Evolutionary conservation across 2,113 vertebrate species (phyloP).

Genomic region (Laticauda laticaudata): DNA sequence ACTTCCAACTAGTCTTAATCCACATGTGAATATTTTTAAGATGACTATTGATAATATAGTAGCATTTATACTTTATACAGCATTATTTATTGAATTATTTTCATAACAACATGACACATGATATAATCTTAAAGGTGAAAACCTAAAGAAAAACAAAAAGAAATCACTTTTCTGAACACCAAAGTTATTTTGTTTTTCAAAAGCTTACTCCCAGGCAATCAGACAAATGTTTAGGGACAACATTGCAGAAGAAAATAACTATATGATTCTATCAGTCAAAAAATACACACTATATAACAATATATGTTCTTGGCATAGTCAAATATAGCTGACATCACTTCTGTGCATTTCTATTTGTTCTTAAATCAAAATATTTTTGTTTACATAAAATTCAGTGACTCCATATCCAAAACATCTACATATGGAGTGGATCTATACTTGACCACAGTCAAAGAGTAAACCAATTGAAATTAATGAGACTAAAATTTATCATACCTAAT

Average conservation of each 20-base stretch:
- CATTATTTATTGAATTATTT: background rate
- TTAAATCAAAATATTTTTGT: slow-evolving; percentile 41
- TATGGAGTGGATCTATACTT: background rate
- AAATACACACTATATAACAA: rapidly evolving
- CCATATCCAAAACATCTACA: background rate
- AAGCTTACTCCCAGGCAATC: slow-evolving; percentile 3
- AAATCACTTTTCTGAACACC: background rate
- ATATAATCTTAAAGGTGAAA: background rate
- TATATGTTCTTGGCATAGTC: background rate
- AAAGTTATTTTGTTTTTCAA: background rate
- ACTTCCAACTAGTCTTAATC: background rate
- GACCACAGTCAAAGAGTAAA: background rate
- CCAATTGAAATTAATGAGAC: background rate
- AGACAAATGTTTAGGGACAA: slow-evolving; percentile 11
- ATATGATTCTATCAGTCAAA: slow-evolving; percentile 16
- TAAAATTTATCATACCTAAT: background rate
- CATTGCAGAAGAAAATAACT: background rate
- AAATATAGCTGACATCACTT: background rate
- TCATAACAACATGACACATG: rapidly evolving
- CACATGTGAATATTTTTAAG: background rate
- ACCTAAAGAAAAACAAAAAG: rapidly evolving
- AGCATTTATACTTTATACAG: background rate
- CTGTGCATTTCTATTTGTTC: background rate
- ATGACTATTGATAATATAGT: background rate
- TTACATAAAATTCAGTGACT: background rate